A percentile compares a stretch with the other conserved stretches of the same genome.
Evolutionary conservation across 2,797 vertebrate species (phyloP).

Genomic region (Sarcoramphus papa): DNA sequence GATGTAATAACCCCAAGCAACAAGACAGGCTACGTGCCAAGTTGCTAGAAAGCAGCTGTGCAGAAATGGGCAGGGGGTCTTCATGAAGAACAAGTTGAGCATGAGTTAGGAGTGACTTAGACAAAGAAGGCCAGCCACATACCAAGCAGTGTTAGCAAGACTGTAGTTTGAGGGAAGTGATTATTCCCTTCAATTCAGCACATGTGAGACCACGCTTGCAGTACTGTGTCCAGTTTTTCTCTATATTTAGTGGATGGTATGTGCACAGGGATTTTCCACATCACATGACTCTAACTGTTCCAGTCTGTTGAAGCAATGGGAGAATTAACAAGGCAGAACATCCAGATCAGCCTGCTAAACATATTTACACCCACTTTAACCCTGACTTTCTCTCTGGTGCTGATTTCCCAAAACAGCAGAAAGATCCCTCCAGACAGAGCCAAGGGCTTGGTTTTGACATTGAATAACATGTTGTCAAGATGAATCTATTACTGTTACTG

Average conservation of each 20-base stretch:
- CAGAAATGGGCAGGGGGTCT: neutral
- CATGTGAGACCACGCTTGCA: neutral
- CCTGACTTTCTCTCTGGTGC: neutral
- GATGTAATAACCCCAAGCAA: neutral
- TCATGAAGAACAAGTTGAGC: neutral
- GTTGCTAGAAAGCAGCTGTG: neutral
- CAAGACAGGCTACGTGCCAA: neutral
- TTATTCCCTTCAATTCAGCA: neutral
- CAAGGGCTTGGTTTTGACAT: neutral
- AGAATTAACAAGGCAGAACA: neutral
- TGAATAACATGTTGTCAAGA: slow-evolving; percentile 22
- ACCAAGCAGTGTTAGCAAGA: neutral
- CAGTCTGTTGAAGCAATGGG: neutral
- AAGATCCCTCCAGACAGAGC: neutral
- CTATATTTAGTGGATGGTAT: neutral
- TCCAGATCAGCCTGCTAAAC: neutral
- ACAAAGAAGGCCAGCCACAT: neutral
- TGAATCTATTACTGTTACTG: neutral
- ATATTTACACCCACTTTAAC: neutral
- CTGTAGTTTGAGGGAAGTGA: neutral
- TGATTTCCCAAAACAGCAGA: neutral
- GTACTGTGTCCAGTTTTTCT: neutral
- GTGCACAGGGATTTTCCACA: neutral
- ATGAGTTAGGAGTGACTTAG: neutral
- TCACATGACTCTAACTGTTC: neutral